phyloP scores from a whole-genome alignment of 1,140 invertebrate genomes.

The Centruroides vittatus region DNA sequence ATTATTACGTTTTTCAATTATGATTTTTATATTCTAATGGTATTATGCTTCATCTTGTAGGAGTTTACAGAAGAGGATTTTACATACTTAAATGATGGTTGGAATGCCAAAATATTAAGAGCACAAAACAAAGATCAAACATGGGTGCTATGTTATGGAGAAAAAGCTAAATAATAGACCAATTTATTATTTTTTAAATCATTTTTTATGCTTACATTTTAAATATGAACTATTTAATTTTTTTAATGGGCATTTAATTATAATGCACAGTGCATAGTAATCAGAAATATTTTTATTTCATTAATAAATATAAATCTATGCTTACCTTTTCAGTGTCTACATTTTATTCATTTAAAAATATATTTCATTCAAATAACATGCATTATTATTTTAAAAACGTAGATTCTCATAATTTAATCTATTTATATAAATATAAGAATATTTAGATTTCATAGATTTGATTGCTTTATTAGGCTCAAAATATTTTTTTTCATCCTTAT shows the following conservation, averaged over 20 bases:
- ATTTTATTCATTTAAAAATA: no score
- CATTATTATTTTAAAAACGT: no score
- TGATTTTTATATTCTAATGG: not conserved
- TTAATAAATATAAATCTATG: no score
- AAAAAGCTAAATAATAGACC: conserved; percentile 1
- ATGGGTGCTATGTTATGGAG: conserved; percentile 33
- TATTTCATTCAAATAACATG: no score
- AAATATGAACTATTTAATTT: not conserved
- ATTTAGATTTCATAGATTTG: no score
- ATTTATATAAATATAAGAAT: no score
- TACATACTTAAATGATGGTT: conserved; percentile 35
- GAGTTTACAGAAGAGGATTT: conserved; percentile 33
- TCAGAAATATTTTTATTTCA: no score
- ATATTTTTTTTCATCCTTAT: no score
- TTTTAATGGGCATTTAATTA: not conserved
- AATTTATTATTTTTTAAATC: not conserved
- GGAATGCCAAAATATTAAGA: conserved; percentile 37
- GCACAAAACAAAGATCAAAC: conserved; percentile 35
- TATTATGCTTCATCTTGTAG: conserved; percentile 22
- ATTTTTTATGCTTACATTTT: not conserved
- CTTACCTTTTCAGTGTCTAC: no score
- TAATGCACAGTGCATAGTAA: no score
- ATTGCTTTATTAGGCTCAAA: no score
- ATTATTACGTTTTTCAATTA: not conserved
- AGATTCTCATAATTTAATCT: no score